Evolutionary conservation across 2,113 vertebrate genomes (phyloP), one percentile per base, ranked within the genome.

Genomic region (Phoenicopterus ruber): DNA sequence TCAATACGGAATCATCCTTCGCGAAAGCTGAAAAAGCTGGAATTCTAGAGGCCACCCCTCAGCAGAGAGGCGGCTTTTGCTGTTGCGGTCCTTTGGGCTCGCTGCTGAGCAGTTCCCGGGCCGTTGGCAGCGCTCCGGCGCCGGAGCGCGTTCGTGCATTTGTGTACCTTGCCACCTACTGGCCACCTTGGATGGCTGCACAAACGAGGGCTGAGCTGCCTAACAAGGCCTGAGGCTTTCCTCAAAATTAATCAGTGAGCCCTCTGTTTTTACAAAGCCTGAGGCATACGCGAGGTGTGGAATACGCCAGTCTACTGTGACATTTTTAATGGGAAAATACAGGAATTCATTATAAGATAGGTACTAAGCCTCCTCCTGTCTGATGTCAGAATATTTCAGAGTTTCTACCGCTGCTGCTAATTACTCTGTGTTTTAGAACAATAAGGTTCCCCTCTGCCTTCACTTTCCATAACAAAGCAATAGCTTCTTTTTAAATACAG

Each of bases 111-210:
- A 38, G 29, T 12, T 42, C n/a, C n/a, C n/a, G n/a, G n/a, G n/a
- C n/a, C n/a, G n/a, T n/a, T n/a, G n/a, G n/a, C n/a, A n/a, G n/a
- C n/a, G n/a, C n/a, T n/a, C n/a, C n/a, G n/a, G n/a, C n/a, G n/a
- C 0, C 3, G 20, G 6, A 40, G 40, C 32, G 18, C 40, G n/a
- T 10, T 7, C 14, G 70, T 96, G 91, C 17, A 93, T 95, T 97
- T 93, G 97, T 78, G 59, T 63, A 71, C 97, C 97, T n/a, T 96
- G 98, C 98, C 98, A 97, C 97, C 98, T 98, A 57, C 98, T 88
- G 98, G 98, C 95, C 97, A 8, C 26, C 94, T 11, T 13, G 5
- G 82, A 63, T 49, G 77, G 34, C 96, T 95, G 84, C 97, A 91
- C 36, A 55, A 62, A 24, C 8, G 38, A 7, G 22, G 42, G 42